phyloP scores from a whole-genome alignment of 2,888 invertebrate genomes.

The Himalopsyche kuldschensis region DNA sequence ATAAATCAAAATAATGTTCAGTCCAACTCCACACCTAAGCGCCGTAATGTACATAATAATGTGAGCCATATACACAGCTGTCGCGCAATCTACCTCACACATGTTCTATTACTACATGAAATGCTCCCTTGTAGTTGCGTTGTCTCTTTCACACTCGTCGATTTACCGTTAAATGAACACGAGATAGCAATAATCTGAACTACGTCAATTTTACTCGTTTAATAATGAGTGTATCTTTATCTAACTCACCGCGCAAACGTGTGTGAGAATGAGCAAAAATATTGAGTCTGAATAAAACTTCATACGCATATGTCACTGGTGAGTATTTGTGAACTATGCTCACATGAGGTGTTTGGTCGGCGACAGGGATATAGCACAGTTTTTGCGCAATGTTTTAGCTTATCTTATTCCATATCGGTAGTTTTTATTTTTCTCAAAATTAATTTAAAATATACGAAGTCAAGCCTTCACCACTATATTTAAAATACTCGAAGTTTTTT shows the following conservation, averaged over 20 bases:
- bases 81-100: slow-evolving; percentile 31
- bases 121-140: neutral
- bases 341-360: neutral
- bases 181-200: neutral
- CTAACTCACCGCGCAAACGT: neutral
- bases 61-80: slow-evolving; percentile 30
- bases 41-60: slow-evolving; percentile 11
- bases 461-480: too few relatives aligned
- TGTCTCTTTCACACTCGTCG: neutral
- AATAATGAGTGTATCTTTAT: neutral
- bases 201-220: neutral
- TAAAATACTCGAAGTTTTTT: too few relatives aligned
- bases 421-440: too few relatives aligned
- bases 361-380: neutral
- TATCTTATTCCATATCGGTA: too few relatives aligned
- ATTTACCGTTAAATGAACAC: neutral
- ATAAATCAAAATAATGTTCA: too few relatives aligned
- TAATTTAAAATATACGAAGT: too few relatives aligned
- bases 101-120: slow-evolving; percentile 12
- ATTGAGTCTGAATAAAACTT: neutral
- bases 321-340: neutral
- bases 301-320: neutral
- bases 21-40: slow-evolving; percentile 5
- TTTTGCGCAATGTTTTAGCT: neutral
- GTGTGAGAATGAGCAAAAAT: neutral